Base-by-base conservation (phyloP, 2,797 vertebrate genomes). In the Cryptoprocta ferox region DNA sequence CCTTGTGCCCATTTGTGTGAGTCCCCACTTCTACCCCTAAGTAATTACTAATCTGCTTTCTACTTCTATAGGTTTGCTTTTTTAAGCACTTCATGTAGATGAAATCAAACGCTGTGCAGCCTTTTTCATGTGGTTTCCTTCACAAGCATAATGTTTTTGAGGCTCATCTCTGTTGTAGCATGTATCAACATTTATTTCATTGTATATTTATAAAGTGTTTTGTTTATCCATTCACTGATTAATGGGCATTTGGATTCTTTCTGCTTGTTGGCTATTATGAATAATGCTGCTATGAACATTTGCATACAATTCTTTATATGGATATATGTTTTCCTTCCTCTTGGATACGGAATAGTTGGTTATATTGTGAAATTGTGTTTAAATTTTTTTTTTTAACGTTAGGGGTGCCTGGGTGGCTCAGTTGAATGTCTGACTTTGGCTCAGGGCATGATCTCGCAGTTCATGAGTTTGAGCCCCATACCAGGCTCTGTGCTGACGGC, bases 121-220 rank as follows among this genome's bases (percentile, higher is more conserved):
- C 42, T 84, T 75, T 65, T 59, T 92, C 56, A 9, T 84, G 42
- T 53, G 56, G 16, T 82, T 89, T 94, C 80, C 75, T 82, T 71
- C 53, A 48, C n/a, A 89, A 53, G 32, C n/a, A 37, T 82, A 50
- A 26, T 88, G 11, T 82, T 82, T 85, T 53, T 78, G 83, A 96
- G 68, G 42, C 59, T 82, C 26, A 88, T 63, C 53, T 39, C 48
- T 75, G 14, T 65, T 71, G 9, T 83, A 86, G 32, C 50, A 71
- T 66, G 3, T 90, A 65, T 85, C 13, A 79, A 32, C 28, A 65
- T 84, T 83, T 82, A 35, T 35, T 82, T 42, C 26, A 15, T 88
- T 87, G 15, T 82, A 48, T 75, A 15, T 66, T 73, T 87, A 88
- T 70, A 88, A 95, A 63, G 21, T 87, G 45, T 85, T 80, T 84